These are phyloP conservation scores for Drosophila lini DNA, from an alignment of 1,140 invertebrate genomes.

Conservation along the genomic window DNA sequence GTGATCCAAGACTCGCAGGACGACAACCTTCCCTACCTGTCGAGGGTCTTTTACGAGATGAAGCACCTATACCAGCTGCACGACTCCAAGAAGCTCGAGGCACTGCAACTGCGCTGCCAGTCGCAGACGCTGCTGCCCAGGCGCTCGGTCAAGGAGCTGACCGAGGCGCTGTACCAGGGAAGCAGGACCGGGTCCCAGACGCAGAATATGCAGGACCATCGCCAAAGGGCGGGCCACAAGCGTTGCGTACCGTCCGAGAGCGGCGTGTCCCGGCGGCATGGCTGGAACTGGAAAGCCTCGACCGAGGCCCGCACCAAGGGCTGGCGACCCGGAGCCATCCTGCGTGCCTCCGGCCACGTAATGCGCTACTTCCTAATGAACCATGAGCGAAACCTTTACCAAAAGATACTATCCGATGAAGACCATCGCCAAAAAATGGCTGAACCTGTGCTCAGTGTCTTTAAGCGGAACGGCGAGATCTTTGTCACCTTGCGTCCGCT, in stretches of 20 bases:
- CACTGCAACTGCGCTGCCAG: slow-evolving; percentile 19
- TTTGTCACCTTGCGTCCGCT: slow-evolving; percentile 65
- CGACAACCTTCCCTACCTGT: slow-evolving; percentile 60
- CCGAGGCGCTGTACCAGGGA: neutral
- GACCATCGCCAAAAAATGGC: slow-evolving; percentile 5
- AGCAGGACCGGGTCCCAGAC: neutral
- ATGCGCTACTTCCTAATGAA: slow-evolving; percentile 69
- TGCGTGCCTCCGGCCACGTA: slow-evolving; percentile 54
- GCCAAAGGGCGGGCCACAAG: slow-evolving; percentile 33
- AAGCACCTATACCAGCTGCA: slow-evolving; percentile 63
- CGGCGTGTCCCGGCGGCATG: slow-evolving; percentile 58
- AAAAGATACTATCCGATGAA: neutral
- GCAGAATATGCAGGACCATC: neutral
- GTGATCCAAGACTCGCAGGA: slow-evolving; percentile 3
- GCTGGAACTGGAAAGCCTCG: slow-evolving; percentile 68
- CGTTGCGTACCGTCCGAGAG: slow-evolving; percentile 27
- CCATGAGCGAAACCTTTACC: slow-evolving; percentile 24
- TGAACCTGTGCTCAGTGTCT: slow-evolving; percentile 52
- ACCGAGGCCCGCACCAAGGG: slow-evolving; percentile 39
- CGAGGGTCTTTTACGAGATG: slow-evolving; percentile 67
- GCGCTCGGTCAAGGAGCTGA: slow-evolving; percentile 1
- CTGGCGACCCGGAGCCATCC: slow-evolving; percentile 72
- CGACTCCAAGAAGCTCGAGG: slow-evolving; percentile 26
- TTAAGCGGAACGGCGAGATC: slow-evolving; percentile 72
- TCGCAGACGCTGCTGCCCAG: slow-evolving; percentile 3